Percentiles rank a stretch among this genome's conserved stretches.
Evolutionary conservation across 37 sponge, comb jelly and placozoan species (phyloP).

Genomic region (Tethya wilhelma): DNA sequence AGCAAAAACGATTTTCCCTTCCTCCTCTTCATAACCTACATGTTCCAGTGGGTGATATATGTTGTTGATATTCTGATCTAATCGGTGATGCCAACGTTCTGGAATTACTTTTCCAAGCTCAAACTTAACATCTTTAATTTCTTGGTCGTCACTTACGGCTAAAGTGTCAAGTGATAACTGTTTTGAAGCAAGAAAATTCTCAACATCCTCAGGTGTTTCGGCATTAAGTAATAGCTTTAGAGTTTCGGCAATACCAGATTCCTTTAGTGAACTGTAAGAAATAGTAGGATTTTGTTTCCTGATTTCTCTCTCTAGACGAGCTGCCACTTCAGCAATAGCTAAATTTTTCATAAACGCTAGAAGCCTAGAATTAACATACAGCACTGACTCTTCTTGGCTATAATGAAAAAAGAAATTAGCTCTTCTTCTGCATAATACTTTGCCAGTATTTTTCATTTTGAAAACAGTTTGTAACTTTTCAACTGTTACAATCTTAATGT

Average conservation of each 20-base stretch:
- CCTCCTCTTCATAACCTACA: conserved; percentile 59
- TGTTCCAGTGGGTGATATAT: conserved; percentile 52
- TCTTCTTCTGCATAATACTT: neutral
- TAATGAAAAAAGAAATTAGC: neutral
- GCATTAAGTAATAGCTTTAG: no score
- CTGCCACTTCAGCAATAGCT: neutral
- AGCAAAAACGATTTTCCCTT: conserved; percentile 46
- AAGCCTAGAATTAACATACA: conserved; percentile 4
- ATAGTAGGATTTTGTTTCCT: no score
- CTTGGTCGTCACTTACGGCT: neutral
- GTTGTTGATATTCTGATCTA: conserved; percentile 28
- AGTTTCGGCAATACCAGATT: no score
- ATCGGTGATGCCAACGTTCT: conserved; percentile 8
- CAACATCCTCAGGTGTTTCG: no score
- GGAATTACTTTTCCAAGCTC: conserved; percentile 35
- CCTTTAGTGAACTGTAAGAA: no score
- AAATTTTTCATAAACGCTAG: neutral
- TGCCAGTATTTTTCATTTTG: neutral
- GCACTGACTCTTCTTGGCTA: neutral
- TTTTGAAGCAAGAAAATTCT: no score
- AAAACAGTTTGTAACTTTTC: conserved; percentile 5
- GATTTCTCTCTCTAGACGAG: neutral
- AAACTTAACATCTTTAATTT: neutral
- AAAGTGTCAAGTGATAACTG: no score
- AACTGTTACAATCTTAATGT: conserved; percentile 1